Evolutionary conservation across 1,140 invertebrate genomes (phyloP).

Genomic region (Sitobion miscanthi): DNA sequence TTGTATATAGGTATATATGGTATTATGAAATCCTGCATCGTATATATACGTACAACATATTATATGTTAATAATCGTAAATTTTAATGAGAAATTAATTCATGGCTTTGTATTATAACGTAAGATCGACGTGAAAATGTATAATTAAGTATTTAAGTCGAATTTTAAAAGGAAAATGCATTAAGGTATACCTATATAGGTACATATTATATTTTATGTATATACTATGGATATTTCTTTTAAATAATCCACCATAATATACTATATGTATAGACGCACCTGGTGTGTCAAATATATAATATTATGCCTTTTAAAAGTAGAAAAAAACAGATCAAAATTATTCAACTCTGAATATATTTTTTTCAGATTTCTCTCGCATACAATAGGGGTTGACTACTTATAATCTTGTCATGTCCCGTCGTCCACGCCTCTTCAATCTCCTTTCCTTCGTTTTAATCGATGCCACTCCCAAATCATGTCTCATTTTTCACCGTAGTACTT

Average conservation of each 20-base stretch:
- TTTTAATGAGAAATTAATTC: slow-evolving; percentile 36
- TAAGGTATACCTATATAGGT: not conserved
- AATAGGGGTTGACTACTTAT: slow-evolving; percentile 50
- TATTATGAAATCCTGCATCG: not conserved
- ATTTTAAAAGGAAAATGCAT: slow-evolving; percentile 2
- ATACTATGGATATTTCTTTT: not conserved
- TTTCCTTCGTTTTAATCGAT: slow-evolving; percentile 46
- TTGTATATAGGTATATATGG: not conserved
- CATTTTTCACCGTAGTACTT: slow-evolving; percentile 22
- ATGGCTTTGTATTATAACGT: not conserved
- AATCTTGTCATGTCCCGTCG: slow-evolving; percentile 19
- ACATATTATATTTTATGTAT: slow-evolving; percentile 6
- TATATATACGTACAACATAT: not conserved
- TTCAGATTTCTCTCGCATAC: slow-evolving; percentile 33
- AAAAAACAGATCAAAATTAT: slow-evolving; percentile 14
- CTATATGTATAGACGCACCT: not conserved
- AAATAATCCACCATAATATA: not conserved
- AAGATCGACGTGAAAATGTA: not conserved
- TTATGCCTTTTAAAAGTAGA: not conserved
- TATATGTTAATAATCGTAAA: slow-evolving; percentile 1
- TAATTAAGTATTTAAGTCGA: slow-evolving; percentile 15
- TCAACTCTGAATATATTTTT: slow-evolving; percentile 17
- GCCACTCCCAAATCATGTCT: slow-evolving; percentile 34
- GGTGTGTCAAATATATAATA: not conserved
- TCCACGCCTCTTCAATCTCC: slow-evolving; percentile 50